Conservation (phyloP, 2,888 invertebrate genomes). For the Nematopogon swammerdamellus region DNA sequence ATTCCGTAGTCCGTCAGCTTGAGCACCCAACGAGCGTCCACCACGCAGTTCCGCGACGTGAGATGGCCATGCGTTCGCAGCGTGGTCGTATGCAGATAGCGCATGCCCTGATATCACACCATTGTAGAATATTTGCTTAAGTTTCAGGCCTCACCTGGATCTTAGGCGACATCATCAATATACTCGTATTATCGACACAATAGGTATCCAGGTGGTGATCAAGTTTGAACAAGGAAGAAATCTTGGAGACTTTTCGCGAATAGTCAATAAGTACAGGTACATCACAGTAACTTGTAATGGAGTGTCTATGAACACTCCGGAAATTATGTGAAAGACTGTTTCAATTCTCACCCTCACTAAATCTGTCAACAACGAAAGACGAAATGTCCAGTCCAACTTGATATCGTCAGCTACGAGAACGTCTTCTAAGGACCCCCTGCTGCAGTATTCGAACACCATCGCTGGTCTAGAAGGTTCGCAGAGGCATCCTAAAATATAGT, state of each 20-base stretch:
- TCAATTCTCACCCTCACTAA: constrained; percentile 72
- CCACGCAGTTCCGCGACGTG: constrained; percentile 88
- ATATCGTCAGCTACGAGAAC: constrained; percentile 87
- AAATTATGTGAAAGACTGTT: no score
- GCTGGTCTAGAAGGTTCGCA: constrained; percentile 74
- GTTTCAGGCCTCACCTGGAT: background rate
- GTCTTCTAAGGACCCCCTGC: constrained; percentile 84
- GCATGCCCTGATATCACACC: constrained; percentile 69
- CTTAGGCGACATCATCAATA: background rate
- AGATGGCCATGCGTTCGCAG: constrained; percentile 83
- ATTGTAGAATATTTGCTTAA: background rate
- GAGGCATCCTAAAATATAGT: constrained; percentile 78
- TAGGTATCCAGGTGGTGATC: no score
- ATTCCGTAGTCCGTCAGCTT: constrained; percentile 92
- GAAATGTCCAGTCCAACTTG: constrained; percentile 93
- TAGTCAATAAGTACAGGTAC: no score
- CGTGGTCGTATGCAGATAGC: constrained; percentile 82
- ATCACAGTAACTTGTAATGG: no score
- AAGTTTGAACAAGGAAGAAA: no score
- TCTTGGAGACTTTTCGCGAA: no score
- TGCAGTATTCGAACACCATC: constrained; percentile 84
- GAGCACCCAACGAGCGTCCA: constrained; percentile 94
- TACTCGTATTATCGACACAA: no score
- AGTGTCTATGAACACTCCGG: no score
- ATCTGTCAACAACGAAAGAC: constrained; percentile 89